Evolutionary conservation across 1,140 invertebrate species (phyloP).

Genomic region (Grapholita molesta): DNA sequence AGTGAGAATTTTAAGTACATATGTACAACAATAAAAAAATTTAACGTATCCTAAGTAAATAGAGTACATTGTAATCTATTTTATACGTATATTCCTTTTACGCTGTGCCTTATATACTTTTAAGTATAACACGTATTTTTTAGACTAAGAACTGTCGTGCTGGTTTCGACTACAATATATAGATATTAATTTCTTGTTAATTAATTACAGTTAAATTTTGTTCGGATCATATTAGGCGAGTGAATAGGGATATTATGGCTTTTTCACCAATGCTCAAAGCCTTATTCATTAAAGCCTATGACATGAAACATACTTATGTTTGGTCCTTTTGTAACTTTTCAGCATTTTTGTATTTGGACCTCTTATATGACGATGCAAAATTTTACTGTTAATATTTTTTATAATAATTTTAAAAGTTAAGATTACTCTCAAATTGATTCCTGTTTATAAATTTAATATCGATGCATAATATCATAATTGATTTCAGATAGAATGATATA

Average conservation of each 20-base stretch:
- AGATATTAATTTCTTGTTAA: not conserved
- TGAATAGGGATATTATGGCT: too few species aligned
- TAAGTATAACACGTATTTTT: not conserved
- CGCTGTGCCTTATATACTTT: not conserved
- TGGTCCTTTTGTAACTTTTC: too few species aligned
- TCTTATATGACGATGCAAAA: not conserved
- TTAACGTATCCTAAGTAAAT: not conserved
- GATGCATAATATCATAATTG: too few species aligned
- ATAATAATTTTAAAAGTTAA: not conserved
- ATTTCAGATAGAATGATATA: too few species aligned
- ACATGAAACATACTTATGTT: too few species aligned
- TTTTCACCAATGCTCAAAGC: too few species aligned
- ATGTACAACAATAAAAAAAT: not conserved
- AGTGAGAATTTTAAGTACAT: not conserved
- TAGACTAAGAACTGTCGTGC: not conserved
- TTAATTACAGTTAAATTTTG: not conserved
- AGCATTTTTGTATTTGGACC: too few species aligned
- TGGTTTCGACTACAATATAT: not conserved
- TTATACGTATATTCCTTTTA: not conserved
- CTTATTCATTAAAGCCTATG: too few species aligned
- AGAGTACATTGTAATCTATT: not conserved
- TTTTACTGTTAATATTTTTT: constrained; percentile 3
- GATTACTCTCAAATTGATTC: not conserved
- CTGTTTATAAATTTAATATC: not conserved
- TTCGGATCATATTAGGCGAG: not conserved